Evolutionary conservation across 1,140 invertebrate genomes (phyloP), one percentile per base, ranked within the genome.

Genomic region (Bombus ignitus): DNA sequence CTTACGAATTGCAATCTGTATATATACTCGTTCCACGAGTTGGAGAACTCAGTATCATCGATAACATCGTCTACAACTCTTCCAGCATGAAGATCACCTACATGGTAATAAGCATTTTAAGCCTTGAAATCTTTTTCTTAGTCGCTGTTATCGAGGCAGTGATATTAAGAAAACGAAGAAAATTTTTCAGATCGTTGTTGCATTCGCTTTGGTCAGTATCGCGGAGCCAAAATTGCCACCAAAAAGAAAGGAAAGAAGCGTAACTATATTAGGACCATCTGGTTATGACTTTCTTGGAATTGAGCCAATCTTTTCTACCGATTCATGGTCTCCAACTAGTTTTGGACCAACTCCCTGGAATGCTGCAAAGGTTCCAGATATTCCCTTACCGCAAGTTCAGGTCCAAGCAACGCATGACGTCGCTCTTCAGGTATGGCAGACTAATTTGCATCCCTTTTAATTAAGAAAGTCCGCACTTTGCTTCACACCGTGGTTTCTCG

Each of bases 331-430:
- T 44, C 88, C 94, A 1, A 83, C 86, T 13, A 62, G 44, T 44
- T 81, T 79, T 15, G 91, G 92, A 44, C 75, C 86, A 18, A 53
- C 89, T 9, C 18, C 78, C 6, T 95, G 94, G 94, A 92, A 92
- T 47, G 81, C 90, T 0, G 62, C 92, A 22, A 35, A 84, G 0
- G 18, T 85, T 15, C 89, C 93, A 3, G 94, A 95, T 77, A 44
- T 94, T 15, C 92, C 94, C 18, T 87, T 95, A 2, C 91, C 93
- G 28, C 93, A 95, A 87, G 90, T 95, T 66, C 93, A 95, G 83
- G 77, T 91, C 59, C 94, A 95, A 87, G 94, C 94, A 0, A 93
- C 94, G 0, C 95, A 95, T 74, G 91, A 95, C 74, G 88, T 95
- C 9, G 94, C 95, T 77, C 79, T 95, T 66, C 95, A 95, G 83